phyloP scores from a whole-genome alignment of 2,113 vertebrate genomes.

The Leucopsar rothschildi region DNA sequence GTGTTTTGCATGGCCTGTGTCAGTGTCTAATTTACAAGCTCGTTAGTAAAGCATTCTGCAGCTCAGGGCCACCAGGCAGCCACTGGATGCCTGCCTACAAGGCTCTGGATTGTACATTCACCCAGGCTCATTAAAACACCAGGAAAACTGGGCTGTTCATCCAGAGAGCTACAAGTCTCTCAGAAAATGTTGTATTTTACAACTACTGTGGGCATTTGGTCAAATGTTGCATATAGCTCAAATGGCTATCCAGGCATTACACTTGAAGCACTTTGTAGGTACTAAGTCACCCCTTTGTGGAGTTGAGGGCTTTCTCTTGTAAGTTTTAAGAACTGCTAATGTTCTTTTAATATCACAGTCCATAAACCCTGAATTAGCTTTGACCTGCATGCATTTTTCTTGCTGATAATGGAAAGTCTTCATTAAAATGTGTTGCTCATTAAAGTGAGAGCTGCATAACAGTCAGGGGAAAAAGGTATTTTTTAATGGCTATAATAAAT shows the following conservation, averaged over 20 bases:
- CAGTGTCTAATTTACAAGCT: not conserved
- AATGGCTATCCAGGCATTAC: not conserved
- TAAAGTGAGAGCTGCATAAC: not conserved
- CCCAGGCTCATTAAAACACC: not conserved
- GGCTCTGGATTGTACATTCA: not conserved
- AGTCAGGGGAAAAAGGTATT: not conserved
- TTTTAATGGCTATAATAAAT: not conserved
- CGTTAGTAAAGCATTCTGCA: not conserved
- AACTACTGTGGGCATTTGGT: not conserved
- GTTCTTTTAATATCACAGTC: slow-evolving; percentile 26
- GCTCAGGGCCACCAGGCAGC: not conserved
- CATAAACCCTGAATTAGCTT: slow-evolving; percentile 29
- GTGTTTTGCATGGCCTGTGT: not conserved
- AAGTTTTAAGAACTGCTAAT: slow-evolving; percentile 10
- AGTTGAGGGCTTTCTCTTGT: not conserved
- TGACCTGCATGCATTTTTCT: not conserved
- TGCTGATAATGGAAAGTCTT: not conserved
- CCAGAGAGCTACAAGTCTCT: not conserved
- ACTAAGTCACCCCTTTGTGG: not conserved
- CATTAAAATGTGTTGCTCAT: not conserved
- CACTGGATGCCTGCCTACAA: not conserved
- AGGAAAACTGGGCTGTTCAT: not conserved
- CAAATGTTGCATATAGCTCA: not conserved
- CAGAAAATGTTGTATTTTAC: not conserved
- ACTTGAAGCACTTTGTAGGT: not conserved